Base-by-base conservation (phyloP, 2,113 vertebrate species). In the Triplophysa siluroides region DNA sequence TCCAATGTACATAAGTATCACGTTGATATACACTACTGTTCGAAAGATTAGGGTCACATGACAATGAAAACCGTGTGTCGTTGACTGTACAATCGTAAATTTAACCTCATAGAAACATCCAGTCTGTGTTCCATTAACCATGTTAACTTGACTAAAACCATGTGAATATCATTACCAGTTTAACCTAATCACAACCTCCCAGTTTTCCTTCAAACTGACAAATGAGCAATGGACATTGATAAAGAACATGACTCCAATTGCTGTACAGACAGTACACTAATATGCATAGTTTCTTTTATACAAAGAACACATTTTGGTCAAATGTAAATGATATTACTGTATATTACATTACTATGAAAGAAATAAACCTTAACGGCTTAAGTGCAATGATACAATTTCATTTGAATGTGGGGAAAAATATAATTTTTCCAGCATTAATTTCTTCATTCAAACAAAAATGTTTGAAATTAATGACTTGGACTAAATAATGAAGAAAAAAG, bases 121-220 rank as follows among this genome's bases (percentile, higher is more conserved):
- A n/a, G 2, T 9, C 12, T 3, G 7, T 23, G 9, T 38, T 79
- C 6, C 12, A 58, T 24, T 11, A 23, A 33, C 63, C 69, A 14
- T 33, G 4, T 33, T 29, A 29, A 21, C 23, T 62, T 9, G 2
- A 63, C 43, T 8, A 78, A 77, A 88, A 80, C 54, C 78, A 72
- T 74, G 2, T 33, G 62, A 38, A 19, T 45, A 16, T 2, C 23
- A 70, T 80, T 63, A 43, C 76, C 70, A 86, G 45, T 67, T 83
- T 80, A 58, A 69, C 38, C 52, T 84, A 73, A 91, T 86, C 79
- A 80, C 75, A 38, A 5, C 87, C 78, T 83, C 67, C 38, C 71
- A 69, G 67, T 64, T 81, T 72, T 74, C 8, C 76, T 87, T 83
- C 77, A 58, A 74, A 52, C 4, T 4, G 3, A 54, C 16, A n/a